phyloP scores from a whole-genome alignment of 2,888 invertebrate species.

The Dermolepida albohirtum region DNA sequence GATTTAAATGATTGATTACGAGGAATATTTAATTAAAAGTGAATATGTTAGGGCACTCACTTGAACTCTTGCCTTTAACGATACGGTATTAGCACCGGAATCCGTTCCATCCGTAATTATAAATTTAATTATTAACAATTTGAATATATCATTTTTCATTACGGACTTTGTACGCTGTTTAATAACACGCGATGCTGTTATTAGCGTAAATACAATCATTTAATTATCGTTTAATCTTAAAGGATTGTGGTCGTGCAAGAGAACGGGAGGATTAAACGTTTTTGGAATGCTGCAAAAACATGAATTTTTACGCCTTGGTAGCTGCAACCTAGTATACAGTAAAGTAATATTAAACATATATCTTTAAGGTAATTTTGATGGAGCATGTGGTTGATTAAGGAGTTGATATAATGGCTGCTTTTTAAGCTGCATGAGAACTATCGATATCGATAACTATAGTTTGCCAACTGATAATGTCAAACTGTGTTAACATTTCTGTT shows the following conservation, averaged over 20 bases:
- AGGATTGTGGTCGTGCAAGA: no score
- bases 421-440: no score
- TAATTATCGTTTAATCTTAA: not conserved
- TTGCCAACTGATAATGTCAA: no score
- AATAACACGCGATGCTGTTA: slow-evolving; percentile 16
- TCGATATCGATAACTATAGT: no score
- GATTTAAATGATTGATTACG: slow-evolving; percentile 48
- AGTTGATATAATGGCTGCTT: no score
- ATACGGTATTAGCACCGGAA: slow-evolving; percentile 39
- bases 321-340: not conserved
- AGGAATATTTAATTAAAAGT: slow-evolving; percentile 47
- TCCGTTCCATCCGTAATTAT: slow-evolving; percentile 42
- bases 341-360: not conserved
- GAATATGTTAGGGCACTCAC: slow-evolving; percentile 37
- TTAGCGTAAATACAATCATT: slow-evolving; percentile 8
- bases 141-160: slow-evolving; percentile 42
- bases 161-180: not conserved
- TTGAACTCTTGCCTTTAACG: slow-evolving; percentile 39
- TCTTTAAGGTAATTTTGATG: no score
- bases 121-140: slow-evolving; percentile 43
- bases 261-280: not conserved
- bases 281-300: not conserved
- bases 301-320: slow-evolving; percentile 1
- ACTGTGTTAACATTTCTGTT: no score
- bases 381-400: no score